Conservation (phyloP, 2,888 invertebrate genomes). For the Vesta saturnalis region DNA sequence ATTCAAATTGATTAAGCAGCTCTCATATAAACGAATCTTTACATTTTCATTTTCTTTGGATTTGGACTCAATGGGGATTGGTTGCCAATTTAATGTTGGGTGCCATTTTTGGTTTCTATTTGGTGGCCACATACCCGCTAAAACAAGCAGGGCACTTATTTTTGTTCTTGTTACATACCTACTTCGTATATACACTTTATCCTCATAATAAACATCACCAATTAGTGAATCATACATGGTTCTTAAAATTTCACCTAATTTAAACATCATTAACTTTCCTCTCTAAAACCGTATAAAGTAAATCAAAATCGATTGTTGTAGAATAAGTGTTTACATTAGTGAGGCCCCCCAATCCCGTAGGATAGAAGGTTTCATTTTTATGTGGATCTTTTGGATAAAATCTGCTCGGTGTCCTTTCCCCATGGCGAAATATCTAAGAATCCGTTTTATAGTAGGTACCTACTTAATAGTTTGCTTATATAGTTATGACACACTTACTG, state of each 20-base stretch:
- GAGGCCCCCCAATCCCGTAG: slow-evolving; percentile 78
- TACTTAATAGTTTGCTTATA: neutral
- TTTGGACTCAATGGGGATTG: slow-evolving; percentile 55
- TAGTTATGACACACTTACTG: neutral
- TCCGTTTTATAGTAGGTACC: neutral
- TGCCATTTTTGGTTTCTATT: slow-evolving; percentile 67
- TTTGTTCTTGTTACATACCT: slow-evolving; percentile 77
- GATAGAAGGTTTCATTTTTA: slow-evolving; percentile 70
- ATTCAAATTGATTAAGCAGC: neutral
- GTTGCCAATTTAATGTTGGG: slow-evolving; percentile 72
- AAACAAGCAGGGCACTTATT: slow-evolving; percentile 73
- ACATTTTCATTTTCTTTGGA: slow-evolving; percentile 48
- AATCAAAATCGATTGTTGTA: slow-evolving; percentile 40
- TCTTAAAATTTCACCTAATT: slow-evolving; percentile 71
- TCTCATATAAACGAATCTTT: slow-evolving; percentile 15
- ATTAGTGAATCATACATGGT: slow-evolving; percentile 70
- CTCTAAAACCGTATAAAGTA: slow-evolving; percentile 43
- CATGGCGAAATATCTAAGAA: slow-evolving; percentile 80
- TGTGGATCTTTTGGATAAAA: slow-evolving; percentile 76
- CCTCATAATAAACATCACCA: slow-evolving; percentile 66
- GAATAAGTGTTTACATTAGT: slow-evolving; percentile 76
- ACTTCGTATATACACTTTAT: slow-evolving; percentile 69
- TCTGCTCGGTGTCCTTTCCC: slow-evolving; percentile 76
- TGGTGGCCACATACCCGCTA: slow-evolving; percentile 77
- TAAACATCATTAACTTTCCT: slow-evolving; percentile 61